Conservation (phyloP, 2,888 invertebrate genomes). For the Drosophila affinis region DNA sequence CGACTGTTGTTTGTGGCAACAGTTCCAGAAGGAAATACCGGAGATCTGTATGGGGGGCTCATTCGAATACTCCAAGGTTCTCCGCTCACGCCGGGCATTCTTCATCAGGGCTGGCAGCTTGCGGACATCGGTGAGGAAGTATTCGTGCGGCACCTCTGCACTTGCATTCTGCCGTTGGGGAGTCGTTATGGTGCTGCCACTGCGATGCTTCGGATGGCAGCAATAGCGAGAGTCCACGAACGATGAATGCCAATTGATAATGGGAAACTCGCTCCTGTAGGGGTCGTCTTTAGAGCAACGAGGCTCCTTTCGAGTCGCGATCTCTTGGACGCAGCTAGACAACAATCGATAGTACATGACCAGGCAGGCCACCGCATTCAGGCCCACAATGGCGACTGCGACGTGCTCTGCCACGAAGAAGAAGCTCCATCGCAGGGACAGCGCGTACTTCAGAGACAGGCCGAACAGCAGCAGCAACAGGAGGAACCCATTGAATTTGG, state of each 20-base stretch:
- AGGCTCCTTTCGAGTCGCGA: slow-evolving; percentile 84
- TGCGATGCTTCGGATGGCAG: slow-evolving; percentile 76
- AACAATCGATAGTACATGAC: slow-evolving; percentile 84
- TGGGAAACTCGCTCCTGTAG: slow-evolving; percentile 66
- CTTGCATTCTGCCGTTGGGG: slow-evolving; percentile 71
- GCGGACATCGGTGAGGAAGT: slow-evolving; percentile 85
- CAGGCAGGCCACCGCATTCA: slow-evolving; percentile 85
- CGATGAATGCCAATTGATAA: slow-evolving; percentile 83
- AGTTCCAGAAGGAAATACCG: slow-evolving; percentile 83
- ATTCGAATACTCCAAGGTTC: slow-evolving; percentile 69
- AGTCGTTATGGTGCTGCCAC: slow-evolving; percentile 66
- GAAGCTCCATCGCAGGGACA: slow-evolving; percentile 55
- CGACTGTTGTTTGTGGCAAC: slow-evolving; percentile 68
- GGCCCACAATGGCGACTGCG: slow-evolving; percentile 83
- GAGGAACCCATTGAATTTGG: slow-evolving; percentile 73
- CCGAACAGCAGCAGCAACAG: slow-evolving; percentile 77
- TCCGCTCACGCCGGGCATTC: slow-evolving; percentile 69
- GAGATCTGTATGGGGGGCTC: slow-evolving; percentile 56
- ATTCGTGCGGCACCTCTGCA: slow-evolving; percentile 78
- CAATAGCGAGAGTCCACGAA: slow-evolving; percentile 82
- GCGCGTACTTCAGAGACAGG: slow-evolving; percentile 75
- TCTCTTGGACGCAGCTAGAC: slow-evolving; percentile 83
- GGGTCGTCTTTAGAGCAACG: slow-evolving; percentile 44
- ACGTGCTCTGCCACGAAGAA: slow-evolving; percentile 84
- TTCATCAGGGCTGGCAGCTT: slow-evolving; percentile 70